Evolutionary conservation across 2,797 vertebrate species (phyloP).

Genomic region (Sebastes iracundus): DNA sequence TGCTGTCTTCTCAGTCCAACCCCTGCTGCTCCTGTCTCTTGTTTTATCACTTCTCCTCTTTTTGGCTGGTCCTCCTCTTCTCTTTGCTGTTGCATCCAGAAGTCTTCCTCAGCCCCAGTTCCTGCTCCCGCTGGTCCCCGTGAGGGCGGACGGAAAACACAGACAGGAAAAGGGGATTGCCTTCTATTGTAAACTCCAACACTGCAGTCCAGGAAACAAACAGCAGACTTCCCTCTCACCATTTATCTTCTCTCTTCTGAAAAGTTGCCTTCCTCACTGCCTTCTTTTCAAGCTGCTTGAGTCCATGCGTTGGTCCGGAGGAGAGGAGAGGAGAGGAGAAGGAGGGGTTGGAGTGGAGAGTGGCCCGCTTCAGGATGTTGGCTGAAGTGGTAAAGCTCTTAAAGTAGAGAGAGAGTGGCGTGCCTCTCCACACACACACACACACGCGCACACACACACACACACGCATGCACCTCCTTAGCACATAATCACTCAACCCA

Average conservation of each 20-base stretch:
- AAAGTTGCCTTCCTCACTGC: constrained; percentile 54
- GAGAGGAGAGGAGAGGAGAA: constrained; percentile 26
- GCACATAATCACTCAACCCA: constrained; percentile 73
- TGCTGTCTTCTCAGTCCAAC: constrained; percentile 37
- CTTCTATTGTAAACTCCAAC: constrained; percentile 67
- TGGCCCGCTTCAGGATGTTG: constrained; percentile 69
- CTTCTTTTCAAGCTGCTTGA: constrained; percentile 52
- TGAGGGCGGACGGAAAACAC: constrained; percentile 33
- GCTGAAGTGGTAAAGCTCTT: constrained; percentile 76
- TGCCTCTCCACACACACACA: constrained; percentile 14
- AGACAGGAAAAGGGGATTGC: constrained; percentile 65
- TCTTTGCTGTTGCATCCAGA: constrained; percentile 51
- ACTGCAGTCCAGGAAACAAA: constrained; percentile 71
- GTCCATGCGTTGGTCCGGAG: constrained; percentile 53
- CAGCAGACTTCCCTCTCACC: constrained; percentile 58
- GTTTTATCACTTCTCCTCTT: constrained; percentile 43
- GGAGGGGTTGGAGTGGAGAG: constrained; percentile 44
- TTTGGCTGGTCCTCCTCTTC: constrained; percentile 29
- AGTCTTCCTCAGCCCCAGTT: constrained; percentile 40
- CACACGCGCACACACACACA: constrained; percentile 7
- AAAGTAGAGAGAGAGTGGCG: constrained; percentile 57
- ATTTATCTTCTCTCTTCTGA: constrained; percentile 54
- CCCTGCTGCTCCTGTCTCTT: constrained; percentile 29
- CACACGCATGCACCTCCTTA: constrained; percentile 51
- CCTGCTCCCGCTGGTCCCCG: constrained; percentile 36